phyloP scores from a whole-genome alignment of 2,797 vertebrate genomes.

The Harpagifer antarcticus region DNA sequence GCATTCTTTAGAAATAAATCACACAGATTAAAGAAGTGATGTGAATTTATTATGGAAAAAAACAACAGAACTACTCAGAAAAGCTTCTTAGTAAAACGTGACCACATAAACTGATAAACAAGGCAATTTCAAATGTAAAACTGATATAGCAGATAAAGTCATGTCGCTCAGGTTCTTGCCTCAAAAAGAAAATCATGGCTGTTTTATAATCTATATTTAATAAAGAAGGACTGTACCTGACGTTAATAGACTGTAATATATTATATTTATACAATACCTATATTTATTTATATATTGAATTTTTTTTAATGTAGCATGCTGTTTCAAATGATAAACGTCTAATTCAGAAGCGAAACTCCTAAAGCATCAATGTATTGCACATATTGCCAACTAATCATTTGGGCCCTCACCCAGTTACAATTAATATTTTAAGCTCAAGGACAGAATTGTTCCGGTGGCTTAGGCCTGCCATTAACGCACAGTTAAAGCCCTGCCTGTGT shows the following conservation, averaged over 20 bases:
- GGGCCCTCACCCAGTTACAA: conserved; percentile 55
- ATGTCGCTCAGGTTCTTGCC: neutral
- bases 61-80: neutral
- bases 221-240: neutral
- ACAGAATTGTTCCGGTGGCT: conserved; percentile 58
- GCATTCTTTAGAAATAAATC: no score
- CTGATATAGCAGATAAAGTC: no score
- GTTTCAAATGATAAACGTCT: conserved; percentile 12
- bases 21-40: neutral
- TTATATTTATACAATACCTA: no score
- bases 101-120: neutral
- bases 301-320: neutral
- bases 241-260: no score
- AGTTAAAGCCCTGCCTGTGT: conserved; percentile 66
- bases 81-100: neutral
- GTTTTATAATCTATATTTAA: neutral
- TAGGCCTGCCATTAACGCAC: conserved; percentile 60
- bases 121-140: neutral
- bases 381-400: conserved; percentile 41
- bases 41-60: neutral
- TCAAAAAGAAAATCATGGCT: neutral
- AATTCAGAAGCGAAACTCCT: conserved; percentile 15
- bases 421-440: conserved; percentile 60
- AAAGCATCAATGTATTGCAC: conserved; percentile 2
- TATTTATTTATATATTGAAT: conserved; percentile 1